Evolutionary conservation across 2,888 invertebrate genomes (phyloP), one percentile per base, ranked within the genome.

Genomic region (Apotomis betuletana): DNA sequence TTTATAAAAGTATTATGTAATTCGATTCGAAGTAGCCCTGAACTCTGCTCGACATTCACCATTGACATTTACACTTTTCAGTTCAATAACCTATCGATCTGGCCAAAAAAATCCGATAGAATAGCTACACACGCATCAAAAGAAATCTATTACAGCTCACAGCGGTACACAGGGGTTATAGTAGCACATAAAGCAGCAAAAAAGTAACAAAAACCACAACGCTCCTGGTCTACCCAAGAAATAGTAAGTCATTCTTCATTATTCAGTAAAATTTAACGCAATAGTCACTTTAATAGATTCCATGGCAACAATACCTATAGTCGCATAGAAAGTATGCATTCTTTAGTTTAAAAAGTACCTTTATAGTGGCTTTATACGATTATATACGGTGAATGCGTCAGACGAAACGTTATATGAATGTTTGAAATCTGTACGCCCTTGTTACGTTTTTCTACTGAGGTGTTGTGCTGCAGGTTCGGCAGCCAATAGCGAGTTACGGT

Each of bases 231-330:
- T 75, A 76, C 67, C 74, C 64, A 79, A 81, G 80, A 83, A 85
- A 82, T 79, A 80, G 80, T 80, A 75, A 79, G 81, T 83, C 83
- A 84, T 83, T 83, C 82, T 80, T 78, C 76, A 78, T 84, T 82
- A 85, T 83, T 83, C 83, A 79, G 78, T 75, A 78, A 77, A 82
- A 83, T 80, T 80, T 78, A 75, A 79, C 77, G 75, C 80, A 76
- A 81, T 80, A 83, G 81, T 79, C 75, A 76, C 76, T 80, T 84
- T 86, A 85, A 86, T 85, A 87, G 89, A 87, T 86, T 87, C 86
- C 83, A 81, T 83, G 81, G 77, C 80, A 81, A 87, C 87, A 89
- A 85, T 85, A 81, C 82, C 78, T 81, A 79, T 87, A 88, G 88
- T 88, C 83, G 80, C 82, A 80, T 76, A 81, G 80, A 77, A 79